Conservation (phyloP, 2,113 vertebrate species). For the Alouatta palliata region DNA sequence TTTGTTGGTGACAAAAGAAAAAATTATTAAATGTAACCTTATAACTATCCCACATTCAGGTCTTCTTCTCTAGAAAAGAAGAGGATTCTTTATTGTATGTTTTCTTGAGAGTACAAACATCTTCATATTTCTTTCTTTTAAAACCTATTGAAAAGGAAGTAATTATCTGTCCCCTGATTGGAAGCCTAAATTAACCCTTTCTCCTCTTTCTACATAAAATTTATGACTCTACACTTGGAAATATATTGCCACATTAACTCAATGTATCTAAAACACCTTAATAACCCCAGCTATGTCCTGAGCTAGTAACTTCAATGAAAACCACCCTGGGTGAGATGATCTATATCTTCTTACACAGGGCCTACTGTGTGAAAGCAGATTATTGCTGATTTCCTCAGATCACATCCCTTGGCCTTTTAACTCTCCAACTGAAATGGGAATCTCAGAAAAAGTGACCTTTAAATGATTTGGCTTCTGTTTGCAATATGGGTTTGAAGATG, state of each 20-base stretch:
- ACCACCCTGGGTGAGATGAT: not conserved
- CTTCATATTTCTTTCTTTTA: not conserved
- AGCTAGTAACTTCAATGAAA: not conserved
- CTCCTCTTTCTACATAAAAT: not conserved
- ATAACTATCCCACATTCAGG: not conserved
- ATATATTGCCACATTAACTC: not conserved
- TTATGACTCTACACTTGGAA: not conserved
- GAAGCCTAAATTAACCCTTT: not conserved
- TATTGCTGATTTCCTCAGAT: not conserved
- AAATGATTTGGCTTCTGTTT: not conserved
- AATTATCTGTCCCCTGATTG: not conserved
- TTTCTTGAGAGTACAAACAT: not conserved
- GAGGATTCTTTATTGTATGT: not conserved
- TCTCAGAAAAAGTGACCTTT: constrained; percentile 40
- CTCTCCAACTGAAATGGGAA: not conserved
- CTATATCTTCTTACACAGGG: not conserved
- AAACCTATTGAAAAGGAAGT: constrained; percentile 8
- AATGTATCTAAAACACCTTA: not conserved
- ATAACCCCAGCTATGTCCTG: not conserved
- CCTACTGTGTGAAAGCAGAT: not conserved
- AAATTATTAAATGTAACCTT: not conserved
- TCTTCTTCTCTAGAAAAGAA: not conserved
- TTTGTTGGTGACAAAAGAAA: not conserved
- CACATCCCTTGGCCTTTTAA: not conserved
- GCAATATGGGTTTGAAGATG: not conserved